Evolutionary conservation across 1,140 invertebrate genomes (phyloP).

Genomic region (Brachionus plicatilis): DNA sequence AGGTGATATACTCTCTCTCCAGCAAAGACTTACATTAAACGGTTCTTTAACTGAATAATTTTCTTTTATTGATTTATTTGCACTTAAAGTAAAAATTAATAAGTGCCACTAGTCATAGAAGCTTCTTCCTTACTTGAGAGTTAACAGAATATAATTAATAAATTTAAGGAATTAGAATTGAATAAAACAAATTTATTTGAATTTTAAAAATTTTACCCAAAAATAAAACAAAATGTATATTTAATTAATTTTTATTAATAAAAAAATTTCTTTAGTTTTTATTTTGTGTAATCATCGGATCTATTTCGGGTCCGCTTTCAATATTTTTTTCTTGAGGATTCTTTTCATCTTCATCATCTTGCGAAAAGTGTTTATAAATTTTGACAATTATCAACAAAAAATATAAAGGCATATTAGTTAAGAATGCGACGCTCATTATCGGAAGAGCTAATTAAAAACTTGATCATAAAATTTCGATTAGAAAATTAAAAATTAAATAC

Average conservation of each 20-base stretch:
- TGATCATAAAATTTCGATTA: conserved; percentile 64
- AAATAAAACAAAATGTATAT: background rate
- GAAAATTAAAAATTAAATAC: conserved; percentile 46
- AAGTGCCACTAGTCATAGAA: background rate
- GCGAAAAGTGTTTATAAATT: background rate
- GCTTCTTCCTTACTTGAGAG: background rate
- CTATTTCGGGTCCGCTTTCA: background rate
- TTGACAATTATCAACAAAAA: background rate
- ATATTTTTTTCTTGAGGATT: background rate
- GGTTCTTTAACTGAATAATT: background rate
- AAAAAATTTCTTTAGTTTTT: background rate
- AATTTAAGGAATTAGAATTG: background rate
- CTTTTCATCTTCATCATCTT: background rate
- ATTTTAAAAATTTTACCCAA: background rate
- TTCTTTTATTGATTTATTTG: background rate
- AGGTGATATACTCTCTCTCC: background rate
- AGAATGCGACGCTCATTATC: conserved; percentile 53
- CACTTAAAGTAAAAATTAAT: background rate
- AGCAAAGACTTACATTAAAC: background rate
- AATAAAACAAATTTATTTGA: background rate
- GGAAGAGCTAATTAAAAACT: conserved; percentile 62
- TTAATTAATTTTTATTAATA: background rate
- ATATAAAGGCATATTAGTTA: conserved; percentile 33
- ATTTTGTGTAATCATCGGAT: background rate
- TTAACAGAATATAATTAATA: background rate